Percentiles rank a stretch among this genome's conserved stretches.
These are phyloP conservation scores for Argyresthia goedartella DNA, from an alignment of 2,888 invertebrate genomes.

Conservation along the genomic window DNA sequence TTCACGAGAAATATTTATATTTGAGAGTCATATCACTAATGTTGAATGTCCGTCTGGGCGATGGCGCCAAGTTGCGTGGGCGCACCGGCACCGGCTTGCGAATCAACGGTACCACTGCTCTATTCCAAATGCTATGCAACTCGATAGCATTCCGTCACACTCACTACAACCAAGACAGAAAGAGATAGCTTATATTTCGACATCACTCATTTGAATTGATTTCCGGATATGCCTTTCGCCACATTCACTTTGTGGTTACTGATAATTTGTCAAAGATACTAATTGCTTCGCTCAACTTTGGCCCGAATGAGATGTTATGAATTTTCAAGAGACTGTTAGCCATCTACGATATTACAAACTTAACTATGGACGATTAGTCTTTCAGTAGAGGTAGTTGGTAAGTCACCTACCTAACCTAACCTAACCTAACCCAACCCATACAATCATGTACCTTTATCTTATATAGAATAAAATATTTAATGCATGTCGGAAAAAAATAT, in stretches of 20 bases:
- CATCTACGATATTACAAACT: no score
- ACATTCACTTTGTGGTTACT: slow-evolving; percentile 1
- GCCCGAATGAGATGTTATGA: background rate
- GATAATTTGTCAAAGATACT: slow-evolving; percentile 1
- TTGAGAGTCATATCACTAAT: background rate
- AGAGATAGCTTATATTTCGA: no score
- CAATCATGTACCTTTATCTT: no score
- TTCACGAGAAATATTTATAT: no score
- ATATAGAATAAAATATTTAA: background rate
- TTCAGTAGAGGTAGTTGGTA: no score
- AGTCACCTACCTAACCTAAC: background rate
- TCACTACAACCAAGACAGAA: no score
- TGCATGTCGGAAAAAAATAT: background rate
- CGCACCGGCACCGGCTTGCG: slow-evolving; percentile 27
- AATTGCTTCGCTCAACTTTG: background rate
- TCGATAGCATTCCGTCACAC: no score
- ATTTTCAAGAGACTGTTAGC: no score
- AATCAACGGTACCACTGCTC: no score
- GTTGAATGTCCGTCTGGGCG: background rate
- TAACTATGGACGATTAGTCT: no score
- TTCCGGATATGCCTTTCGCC: background rate
- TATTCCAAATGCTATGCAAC: no score
- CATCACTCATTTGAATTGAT: no score
- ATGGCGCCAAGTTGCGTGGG: slow-evolving; percentile 31
- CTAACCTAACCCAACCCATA: background rate